Base-by-base conservation (phyloP, 2,113 vertebrate species). In the Rhodinocichla rosea region DNA sequence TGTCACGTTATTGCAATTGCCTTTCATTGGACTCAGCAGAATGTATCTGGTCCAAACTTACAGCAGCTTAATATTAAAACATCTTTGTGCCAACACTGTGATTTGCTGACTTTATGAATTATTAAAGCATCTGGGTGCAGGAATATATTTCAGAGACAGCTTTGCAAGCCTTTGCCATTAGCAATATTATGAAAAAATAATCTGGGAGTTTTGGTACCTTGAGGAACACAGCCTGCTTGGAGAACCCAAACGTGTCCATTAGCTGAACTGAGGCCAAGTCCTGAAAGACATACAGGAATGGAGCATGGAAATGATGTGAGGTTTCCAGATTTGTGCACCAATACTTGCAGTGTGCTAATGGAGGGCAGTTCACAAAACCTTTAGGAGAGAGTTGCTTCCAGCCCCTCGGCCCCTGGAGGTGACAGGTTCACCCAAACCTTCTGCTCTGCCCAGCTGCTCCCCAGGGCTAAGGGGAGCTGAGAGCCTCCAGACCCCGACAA, bases 41-140 rank as follows among this genome's bases (percentile, higher is more conserved):
- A 87, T 17, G 11, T 65, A 59, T 87, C 39, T 89, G 23, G 35
- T 85, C 59, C 89, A 91, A 77, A 85, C 71, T 88, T 83, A 92
- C 19, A 77, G 82, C 55, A 80, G 75, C 53, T 91, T 88, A 93
- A 80, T 85, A 95, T 70, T 90, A 92, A 92, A 94, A 65, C 28
- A 26, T 63, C 63, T 60, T 84, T 67, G 44, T 91, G 90, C 47
- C 84, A 88, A 47, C 63, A n/a, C 50, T 22, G 12, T 84, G 63
- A 85, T 92, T 91, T 92, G 59, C 75, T 92, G 79, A 39, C 68
- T 85, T 73, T 37, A 92, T 97, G 69, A 95, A 96, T 95, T 95
- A 95, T 95, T 97, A 73, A 94, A 67, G 53, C 50, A n/a, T 57
- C 70, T 85, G 62, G 49, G 87, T 78, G 32, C n/a, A 86, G 65